These are phyloP conservation scores for Trypoxylon attenuatum DNA, from an alignment of 2,888 invertebrate genomes.

Conservation along the genomic window DNA sequence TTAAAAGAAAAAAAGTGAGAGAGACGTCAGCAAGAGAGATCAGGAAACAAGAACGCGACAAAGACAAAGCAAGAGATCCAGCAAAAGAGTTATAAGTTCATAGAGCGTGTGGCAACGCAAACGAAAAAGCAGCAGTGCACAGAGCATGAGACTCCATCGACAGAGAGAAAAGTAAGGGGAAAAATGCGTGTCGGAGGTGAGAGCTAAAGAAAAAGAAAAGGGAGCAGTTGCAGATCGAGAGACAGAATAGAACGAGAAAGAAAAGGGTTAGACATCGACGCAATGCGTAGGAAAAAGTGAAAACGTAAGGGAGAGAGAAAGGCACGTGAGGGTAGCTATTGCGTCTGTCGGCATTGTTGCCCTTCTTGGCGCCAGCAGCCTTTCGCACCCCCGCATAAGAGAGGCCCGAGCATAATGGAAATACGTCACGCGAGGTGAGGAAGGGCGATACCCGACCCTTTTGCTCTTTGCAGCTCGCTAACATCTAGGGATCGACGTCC, in stretches of 20 bases:
- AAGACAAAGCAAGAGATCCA: too few species aligned
- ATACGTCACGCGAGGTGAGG: slow-evolving; percentile 36
- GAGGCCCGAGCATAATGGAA: slow-evolving; percentile 45
- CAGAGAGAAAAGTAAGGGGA: background rate
- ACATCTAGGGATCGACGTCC: slow-evolving; percentile 41
- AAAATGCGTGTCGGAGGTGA: background rate
- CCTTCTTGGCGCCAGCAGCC: slow-evolving; percentile 44
- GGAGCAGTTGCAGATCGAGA: slow-evolving; percentile 20
- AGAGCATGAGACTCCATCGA: slow-evolving; percentile 1
- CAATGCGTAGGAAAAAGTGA: slow-evolving; percentile 14
- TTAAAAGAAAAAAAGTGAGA: too few species aligned
- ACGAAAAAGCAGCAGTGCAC: too few species aligned
- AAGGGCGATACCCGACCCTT: slow-evolving; percentile 49
- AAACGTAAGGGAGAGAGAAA: background rate
- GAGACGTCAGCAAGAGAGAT: too few species aligned
- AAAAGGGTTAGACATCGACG: slow-evolving; percentile 13
- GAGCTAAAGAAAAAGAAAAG: background rate
- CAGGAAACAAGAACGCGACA: too few species aligned
- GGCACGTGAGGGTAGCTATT: too few species aligned
- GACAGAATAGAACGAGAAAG: background rate
- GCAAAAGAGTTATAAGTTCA: too few species aligned
- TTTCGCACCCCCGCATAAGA: slow-evolving; percentile 29
- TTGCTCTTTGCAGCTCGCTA: slow-evolving; percentile 40
- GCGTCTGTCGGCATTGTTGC: slow-evolving; percentile 54
- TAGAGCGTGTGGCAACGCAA: too few species aligned